A percentile compares a stretch with the other conserved stretches of the same genome.
These are phyloP conservation scores for Drosophila infuscata DNA, from an alignment of 2,888 invertebrate species.

Conservation along the genomic window DNA sequence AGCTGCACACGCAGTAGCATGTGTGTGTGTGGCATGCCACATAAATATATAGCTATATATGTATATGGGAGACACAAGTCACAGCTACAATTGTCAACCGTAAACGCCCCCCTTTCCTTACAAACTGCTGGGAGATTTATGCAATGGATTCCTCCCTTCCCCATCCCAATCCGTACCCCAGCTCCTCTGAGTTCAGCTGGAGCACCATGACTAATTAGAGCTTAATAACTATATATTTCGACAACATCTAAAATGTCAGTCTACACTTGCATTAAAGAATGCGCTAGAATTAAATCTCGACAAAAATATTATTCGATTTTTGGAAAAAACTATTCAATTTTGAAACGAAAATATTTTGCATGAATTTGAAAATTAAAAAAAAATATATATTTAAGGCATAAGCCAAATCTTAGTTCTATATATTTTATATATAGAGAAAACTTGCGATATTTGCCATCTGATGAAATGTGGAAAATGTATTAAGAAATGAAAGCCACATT, in stretches of 20 bases:
- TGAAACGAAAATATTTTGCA: background rate
- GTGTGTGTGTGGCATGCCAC: conserved; percentile 14
- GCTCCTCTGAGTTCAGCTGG: background rate
- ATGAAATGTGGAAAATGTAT: background rate
- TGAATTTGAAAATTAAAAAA: background rate
- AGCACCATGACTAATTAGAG: conserved; percentile 67
- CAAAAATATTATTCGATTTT: background rate
- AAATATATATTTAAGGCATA: too few relatives aligned
- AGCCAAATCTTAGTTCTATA: too few relatives aligned
- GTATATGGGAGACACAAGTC: conserved; percentile 4
- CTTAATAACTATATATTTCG: conserved; percentile 48
- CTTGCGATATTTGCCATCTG: too few relatives aligned
- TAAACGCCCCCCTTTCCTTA: conserved; percentile 37
- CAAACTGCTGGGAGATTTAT: conserved; percentile 28
- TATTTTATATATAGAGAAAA: too few relatives aligned
- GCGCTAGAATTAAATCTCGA: background rate
- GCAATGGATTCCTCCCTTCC: background rate
- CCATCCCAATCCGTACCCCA: background rate
- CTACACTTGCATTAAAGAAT: conserved; percentile 5
- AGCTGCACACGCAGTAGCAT: conserved; percentile 39
- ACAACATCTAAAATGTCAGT: conserved; percentile 7
- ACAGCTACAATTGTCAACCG: conserved; percentile 56
- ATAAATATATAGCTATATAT: background rate
- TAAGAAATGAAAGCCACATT: background rate
- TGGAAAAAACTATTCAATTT: background rate